These are phyloP conservation scores for Phalacrocorax pelagicus DNA, from an alignment of 2,113 vertebrate genomes.

Conservation along the genomic window DNA sequence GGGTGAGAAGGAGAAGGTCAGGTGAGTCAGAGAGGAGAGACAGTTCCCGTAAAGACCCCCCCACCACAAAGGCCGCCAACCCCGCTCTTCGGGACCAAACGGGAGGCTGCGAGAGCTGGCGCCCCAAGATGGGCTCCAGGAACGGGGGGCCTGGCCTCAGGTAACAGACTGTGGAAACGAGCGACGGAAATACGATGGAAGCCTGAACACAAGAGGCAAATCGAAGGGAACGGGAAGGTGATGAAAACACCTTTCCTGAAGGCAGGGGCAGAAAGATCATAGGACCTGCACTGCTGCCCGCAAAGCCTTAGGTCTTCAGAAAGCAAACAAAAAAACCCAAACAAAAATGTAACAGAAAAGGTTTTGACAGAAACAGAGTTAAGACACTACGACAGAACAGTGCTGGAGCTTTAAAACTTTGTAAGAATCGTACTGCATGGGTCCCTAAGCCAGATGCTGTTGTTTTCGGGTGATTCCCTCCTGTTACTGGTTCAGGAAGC, in stretches of 20 bases:
- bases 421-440: not conserved
- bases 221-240: not conserved
- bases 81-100: rapidly evolving
- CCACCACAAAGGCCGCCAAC: rapidly evolving
- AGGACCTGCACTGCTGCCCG: not conserved
- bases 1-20: conserved; percentile 30
- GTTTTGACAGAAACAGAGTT: not conserved
- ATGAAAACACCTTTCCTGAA: not conserved
- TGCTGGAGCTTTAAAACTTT: not conserved
- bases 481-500: not conserved
- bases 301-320: not conserved
- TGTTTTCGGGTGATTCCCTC: not conserved
- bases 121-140: rapidly evolving
- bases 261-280: rapidly evolving
- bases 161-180: rapidly evolving
- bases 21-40: not conserved
- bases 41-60: rapidly evolving
- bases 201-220: not conserved
- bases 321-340: not conserved
- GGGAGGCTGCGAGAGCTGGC: rapidly evolving
- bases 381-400: not conserved
- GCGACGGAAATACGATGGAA: rapidly evolving
- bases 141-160: rapidly evolving
- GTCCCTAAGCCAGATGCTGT: not conserved
- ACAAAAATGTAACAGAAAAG: not conserved